A percentile compares a stretch with the other conserved stretches of the same genome.
These are phyloP conservation scores for Cydia pomonella DNA, from an alignment of 1,140 invertebrate genomes.

Conservation along the genomic window DNA sequence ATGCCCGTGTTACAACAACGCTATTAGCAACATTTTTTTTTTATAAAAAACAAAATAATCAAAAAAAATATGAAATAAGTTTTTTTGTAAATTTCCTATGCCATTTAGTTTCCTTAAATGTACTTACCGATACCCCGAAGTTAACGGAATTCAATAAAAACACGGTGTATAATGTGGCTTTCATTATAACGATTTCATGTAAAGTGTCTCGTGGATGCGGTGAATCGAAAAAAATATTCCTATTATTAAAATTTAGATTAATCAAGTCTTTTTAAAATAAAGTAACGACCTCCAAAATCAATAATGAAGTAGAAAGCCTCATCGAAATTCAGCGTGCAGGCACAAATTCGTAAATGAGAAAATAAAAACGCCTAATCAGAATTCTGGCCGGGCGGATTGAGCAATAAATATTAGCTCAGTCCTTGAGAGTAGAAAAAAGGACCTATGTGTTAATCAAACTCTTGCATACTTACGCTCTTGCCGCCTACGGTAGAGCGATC, in stretches of 20 bases:
- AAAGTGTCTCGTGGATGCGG: too few relatives aligned
- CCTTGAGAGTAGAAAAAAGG: neutral
- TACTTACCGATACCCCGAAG: too few relatives aligned
- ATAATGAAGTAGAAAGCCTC: neutral
- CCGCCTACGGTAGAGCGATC: neutral
- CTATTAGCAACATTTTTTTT: too few relatives aligned
- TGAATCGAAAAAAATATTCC: too few relatives aligned
- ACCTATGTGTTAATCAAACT: neutral
- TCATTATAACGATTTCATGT: too few relatives aligned
- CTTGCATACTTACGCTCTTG: neutral
- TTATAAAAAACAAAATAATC: too few relatives aligned
- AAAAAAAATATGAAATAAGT: too few relatives aligned
- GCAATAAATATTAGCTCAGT: conserved; percentile 30
- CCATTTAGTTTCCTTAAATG: too few relatives aligned
- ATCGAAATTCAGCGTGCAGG: conserved; percentile 12
- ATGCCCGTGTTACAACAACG: too few relatives aligned
- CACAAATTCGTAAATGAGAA: conserved; percentile 26
- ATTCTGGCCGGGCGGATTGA: conserved; percentile 4
- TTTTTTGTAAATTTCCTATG: too few relatives aligned
- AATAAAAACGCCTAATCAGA: conserved; percentile 31
- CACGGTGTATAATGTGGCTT: too few relatives aligned
- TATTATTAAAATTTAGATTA: neutral
- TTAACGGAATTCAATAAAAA: too few relatives aligned
- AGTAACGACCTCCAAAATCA: neutral
- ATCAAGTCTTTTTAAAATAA: neutral